Evolutionary conservation across 2,888 invertebrate species (phyloP), one percentile per base, ranked within the genome.

Genomic region (Netelia fuscicornis): DNA sequence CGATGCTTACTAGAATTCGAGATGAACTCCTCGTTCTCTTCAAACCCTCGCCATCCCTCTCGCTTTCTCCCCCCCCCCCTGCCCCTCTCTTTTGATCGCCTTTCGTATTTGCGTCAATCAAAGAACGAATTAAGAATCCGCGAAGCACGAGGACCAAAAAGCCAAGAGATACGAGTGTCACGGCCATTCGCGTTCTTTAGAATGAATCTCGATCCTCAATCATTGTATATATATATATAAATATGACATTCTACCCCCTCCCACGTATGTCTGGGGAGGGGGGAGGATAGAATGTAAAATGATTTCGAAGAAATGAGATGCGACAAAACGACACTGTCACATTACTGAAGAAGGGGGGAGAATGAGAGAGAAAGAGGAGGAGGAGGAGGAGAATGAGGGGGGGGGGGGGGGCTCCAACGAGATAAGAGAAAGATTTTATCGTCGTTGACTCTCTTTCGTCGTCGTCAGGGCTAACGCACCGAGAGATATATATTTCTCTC

Each of bases 41-140:
- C 17, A 64, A 30, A 70, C 54, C 62, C 64, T 64, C 44, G 42
- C 62, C 37, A 37, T 48, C 78, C 13, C 60, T 48, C 48, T 52
- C 60, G 58, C 67, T 67, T 52, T 56, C 37, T 44, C 58, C 13
- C 48, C 10, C n/a, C 54, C 30, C 13, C 37, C 62, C 74, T 60
- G 56, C 48, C 42, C 54, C 56, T 20, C 56, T 17, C 54, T 60
- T 68, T 62, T 56, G 67, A 80, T 85, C 83, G 76, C 80, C 75
- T 89, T 89, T 90, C 89, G 90, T 91, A 90, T 92, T 91, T 91
- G 89, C 89, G 92, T 91, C 91, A 90, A 89, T 91, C 91, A 90
- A 87, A 88, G 89, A 88, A 85, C 88, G 91, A 90, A 91, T 91
- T 90, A 90, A 91, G 89, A 87, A 87, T 85, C 74, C 80, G 70